These are phyloP conservation scores for Orussus abietinus DNA, from an alignment of 1,140 invertebrate species.

Conservation along the genomic window DNA sequence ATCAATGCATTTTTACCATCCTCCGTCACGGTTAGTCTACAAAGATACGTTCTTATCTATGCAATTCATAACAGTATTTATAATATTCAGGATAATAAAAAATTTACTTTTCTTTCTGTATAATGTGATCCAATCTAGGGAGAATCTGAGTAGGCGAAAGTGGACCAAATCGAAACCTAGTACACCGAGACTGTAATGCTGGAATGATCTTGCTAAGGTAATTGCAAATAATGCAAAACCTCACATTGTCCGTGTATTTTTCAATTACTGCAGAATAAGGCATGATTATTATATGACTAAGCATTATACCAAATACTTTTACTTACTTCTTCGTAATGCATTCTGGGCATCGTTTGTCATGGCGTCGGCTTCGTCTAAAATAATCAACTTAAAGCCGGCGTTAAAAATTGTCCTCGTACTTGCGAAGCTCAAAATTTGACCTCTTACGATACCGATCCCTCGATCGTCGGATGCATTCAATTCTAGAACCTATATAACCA, in stretches of 20 bases:
- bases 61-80: conserved; percentile 1
- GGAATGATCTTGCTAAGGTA: conserved; percentile 98
- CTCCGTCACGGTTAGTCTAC: conserved; percentile 78
- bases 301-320: conserved; percentile 13
- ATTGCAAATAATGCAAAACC: conserved; percentile 99
- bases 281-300: conserved; percentile 10
- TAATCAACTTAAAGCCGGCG: conserved; percentile 92
- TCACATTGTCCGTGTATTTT: conserved; percentile 96
- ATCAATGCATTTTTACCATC: conserved; percentile 90
- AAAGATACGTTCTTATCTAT: conserved; percentile 24
- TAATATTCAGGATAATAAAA: conserved; percentile 11
- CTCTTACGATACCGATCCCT: conserved; percentile 94
- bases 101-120: conserved; percentile 76
- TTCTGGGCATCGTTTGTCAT: conserved; percentile 99
- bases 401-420: conserved; percentile 95
- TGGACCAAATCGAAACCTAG: conserved; percentile 95
- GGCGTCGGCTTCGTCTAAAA: conserved; percentile 98
- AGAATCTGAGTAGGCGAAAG: conserved; percentile 82
- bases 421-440: conserved; percentile 96
- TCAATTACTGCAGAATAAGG: conserved; percentile 80
- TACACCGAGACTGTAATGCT: conserved; percentile 96
- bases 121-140: conserved; percentile 83
- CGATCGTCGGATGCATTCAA: conserved; percentile 99
- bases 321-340: conserved; percentile 89
- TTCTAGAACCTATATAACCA: conserved; percentile 68